Evolutionary conservation across 30 jellyfish, hydroid and myxozoan genomes (phyloP).

Genomic region (Nemopilema nomurai): DNA sequence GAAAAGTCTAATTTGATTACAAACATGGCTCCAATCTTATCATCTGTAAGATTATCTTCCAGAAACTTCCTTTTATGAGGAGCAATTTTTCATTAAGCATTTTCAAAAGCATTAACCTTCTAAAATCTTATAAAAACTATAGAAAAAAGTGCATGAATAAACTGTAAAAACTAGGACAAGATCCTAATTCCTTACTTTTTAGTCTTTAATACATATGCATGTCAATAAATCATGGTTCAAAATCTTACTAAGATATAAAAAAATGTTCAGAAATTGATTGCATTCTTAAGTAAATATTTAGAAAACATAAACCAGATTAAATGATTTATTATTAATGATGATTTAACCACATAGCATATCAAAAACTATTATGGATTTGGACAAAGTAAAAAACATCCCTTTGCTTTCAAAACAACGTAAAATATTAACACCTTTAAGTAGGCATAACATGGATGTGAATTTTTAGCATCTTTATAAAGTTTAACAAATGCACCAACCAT

Average conservation of each 20-base stretch:
- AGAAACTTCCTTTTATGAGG: too few relatives aligned
- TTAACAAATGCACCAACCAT: neutral
- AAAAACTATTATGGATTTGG: neutral
- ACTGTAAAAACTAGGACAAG: too few relatives aligned
- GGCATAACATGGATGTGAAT: neutral
- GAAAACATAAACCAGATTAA: neutral
- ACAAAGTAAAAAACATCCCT: neutral
- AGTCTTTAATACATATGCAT: too few relatives aligned
- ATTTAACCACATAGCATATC: neutral
- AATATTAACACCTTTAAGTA: neutral
- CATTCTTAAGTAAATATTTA: neutral
- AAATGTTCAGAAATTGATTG: neutral
- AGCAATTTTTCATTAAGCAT: too few relatives aligned
- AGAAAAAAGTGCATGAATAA: too few relatives aligned
- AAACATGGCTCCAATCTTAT: too few relatives aligned
- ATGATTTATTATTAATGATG: neutral
- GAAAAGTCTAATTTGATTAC: too few relatives aligned
- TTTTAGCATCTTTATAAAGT: neutral
- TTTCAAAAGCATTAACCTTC: too few relatives aligned
- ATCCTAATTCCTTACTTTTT: too few relatives aligned
- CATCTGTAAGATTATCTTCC: too few relatives aligned
- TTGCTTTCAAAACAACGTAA: neutral
- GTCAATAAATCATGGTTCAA: too few relatives aligned
- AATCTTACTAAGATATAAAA: neutral
- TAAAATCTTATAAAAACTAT: too few relatives aligned